Base-by-base conservation (phyloP, 1,140 invertebrate species). In the Nomia melanderi region DNA sequence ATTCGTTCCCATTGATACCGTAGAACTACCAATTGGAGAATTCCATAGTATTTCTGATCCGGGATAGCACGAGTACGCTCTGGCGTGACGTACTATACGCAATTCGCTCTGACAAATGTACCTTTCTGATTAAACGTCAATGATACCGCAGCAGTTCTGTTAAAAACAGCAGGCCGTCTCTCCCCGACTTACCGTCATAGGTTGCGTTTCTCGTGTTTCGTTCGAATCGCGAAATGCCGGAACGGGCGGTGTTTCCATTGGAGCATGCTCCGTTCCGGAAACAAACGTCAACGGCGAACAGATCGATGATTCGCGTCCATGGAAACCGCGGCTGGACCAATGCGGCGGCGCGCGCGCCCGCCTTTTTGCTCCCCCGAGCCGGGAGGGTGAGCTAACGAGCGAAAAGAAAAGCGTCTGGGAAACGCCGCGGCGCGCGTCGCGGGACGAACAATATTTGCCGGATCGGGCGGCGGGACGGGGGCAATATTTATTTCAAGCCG, bases 221-320 rank as follows among this genome's bases (percentile, higher is more conserved):
- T 12, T 5, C 36, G 14, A 59, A 65, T 82, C 70, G 64, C 39
- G 50, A 57, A 78, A 67, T 25, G 44, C 27, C 31, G 5, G 41
- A 27, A 71, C 39, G 27, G 31, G 14, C 56, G 59, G 62, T 65
- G 75, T 72, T n/a, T 66, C 70, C 76, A 79, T 82, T 69, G 77
- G 87, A 88, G 86, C 88, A 88, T 88, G 87, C 87, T 87, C 87
- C 53, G 87, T 87, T 73, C 79, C 78, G 77, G 82, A 83, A 78
- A 81, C 70, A 86, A 84, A 86, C 86, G 86, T 85, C 86, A 86
- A 78, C 83, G 84, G 78, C 82, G 79, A 88, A 80, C 87, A 89
- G 88, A 91, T 91, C 91, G 88, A 92, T 91, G 77, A 78, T 81
- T 76, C 69, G 89, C 89, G 86, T 88, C 90, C 90, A 92, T 92